Percentiles rank a stretch among this genome's conserved stretches.
Conservation (phyloP, 2,113 vertebrate species). For the Megaleporinus macrocephalus region DNA sequence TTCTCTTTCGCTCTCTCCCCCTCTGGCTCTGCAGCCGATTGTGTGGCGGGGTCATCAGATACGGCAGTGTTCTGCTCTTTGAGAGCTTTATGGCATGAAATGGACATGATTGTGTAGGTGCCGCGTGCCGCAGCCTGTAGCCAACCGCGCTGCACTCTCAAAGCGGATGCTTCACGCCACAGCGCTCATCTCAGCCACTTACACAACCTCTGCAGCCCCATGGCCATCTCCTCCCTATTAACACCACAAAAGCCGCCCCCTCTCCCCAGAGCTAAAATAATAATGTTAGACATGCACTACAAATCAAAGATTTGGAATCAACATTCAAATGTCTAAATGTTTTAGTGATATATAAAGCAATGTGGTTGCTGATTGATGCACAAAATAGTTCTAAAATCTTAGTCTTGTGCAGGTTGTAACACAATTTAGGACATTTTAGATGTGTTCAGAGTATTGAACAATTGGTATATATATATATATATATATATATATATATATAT, state of each 20-base stretch:
- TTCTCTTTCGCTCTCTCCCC: slow-evolving; percentile 13
- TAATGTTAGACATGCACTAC: background rate
- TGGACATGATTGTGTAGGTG: slow-evolving; percentile 56
- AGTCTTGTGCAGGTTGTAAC: too few species aligned
- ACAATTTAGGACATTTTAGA: too few species aligned
- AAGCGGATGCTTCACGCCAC: slow-evolving; percentile 42
- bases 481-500: too few species aligned
- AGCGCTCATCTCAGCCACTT: slow-evolving; percentile 52
- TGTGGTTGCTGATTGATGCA: too few species aligned
- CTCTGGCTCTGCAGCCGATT: slow-evolving; percentile 42
- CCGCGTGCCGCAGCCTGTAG: slow-evolving; percentile 29
- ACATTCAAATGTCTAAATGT: too few species aligned
- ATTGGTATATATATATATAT: too few species aligned
- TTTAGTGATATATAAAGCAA: too few species aligned
- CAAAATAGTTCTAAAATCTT: too few species aligned
- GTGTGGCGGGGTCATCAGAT: slow-evolving; percentile 55
- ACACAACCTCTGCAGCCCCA: slow-evolving; percentile 32
- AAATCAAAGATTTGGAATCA: too few species aligned
- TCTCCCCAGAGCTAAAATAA: slow-evolving; percentile 21
- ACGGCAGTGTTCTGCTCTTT: slow-evolving; percentile 50
- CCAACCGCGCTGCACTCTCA: slow-evolving; percentile 45
- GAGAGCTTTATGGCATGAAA: slow-evolving; percentile 58
- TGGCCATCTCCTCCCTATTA: slow-evolving; percentile 47
- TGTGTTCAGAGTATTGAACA: too few species aligned
- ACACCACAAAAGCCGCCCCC: slow-evolving; percentile 28